These are phyloP conservation scores for Labrus mixtus DNA, from an alignment of 2,113 vertebrate species.

Conservation along the genomic window DNA sequence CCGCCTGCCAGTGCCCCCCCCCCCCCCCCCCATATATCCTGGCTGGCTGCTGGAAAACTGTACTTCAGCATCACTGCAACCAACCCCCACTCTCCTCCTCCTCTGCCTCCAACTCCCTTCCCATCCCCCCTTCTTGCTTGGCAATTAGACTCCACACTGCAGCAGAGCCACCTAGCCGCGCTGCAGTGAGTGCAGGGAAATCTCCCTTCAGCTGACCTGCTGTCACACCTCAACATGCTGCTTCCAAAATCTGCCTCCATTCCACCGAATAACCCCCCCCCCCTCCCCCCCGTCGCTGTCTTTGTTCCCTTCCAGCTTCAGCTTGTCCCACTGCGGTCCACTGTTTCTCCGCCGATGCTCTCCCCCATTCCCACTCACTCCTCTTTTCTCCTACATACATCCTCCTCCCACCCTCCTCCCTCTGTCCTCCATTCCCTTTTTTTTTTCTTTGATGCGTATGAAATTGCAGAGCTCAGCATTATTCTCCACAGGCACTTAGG, in stretches of 20 bases:
- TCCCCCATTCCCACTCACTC: conserved; percentile 33
- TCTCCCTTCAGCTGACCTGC: conserved; percentile 56
- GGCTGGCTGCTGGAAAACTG: conserved; percentile 64
- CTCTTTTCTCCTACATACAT: conserved; percentile 8
- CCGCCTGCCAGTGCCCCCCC: too few species aligned
- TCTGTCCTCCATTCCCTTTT: conserved; percentile 58
- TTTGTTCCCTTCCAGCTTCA: conserved; percentile 50
- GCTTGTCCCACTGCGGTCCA: conserved; percentile 66
- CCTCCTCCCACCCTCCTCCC: conserved; percentile 6
- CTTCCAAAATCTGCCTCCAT: conserved; percentile 27
- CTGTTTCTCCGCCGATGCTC: conserved; percentile 45
- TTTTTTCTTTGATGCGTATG: conserved; percentile 56
- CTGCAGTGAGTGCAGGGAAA: conserved; percentile 67
- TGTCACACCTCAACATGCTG: conserved; percentile 39
- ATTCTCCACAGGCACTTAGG: conserved; percentile 71
- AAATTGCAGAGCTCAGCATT: conserved; percentile 83
- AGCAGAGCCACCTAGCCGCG: conserved; percentile 68
- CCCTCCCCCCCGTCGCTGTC: background rate
- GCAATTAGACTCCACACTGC: conserved; percentile 76
- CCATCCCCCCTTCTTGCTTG: conserved; percentile 67
- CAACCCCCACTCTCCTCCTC: conserved; percentile 48
- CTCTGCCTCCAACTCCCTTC: conserved; percentile 26
- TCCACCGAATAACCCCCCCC: conserved; percentile 3
- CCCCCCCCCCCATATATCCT: conserved; percentile 28
- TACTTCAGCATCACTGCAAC: conserved; percentile 73